Percentiles rank a stretch among this genome's conserved stretches.
phyloP scores from a whole-genome alignment of 2,113 vertebrate species.

The Panurus biarmicus region DNA sequence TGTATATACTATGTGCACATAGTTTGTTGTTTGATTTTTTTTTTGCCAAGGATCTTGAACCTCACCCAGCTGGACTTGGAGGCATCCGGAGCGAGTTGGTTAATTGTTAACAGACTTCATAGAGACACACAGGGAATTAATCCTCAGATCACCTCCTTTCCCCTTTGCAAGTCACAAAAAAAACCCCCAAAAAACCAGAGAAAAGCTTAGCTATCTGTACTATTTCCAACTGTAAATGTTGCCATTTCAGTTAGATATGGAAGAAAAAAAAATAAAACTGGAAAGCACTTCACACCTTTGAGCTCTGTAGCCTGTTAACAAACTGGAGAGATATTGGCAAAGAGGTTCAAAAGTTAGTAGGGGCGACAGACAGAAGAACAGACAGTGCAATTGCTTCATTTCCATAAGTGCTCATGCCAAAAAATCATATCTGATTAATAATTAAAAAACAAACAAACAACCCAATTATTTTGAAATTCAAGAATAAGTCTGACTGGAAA shows the following conservation, averaged over 20 bases:
- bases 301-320: conserved; percentile 21
- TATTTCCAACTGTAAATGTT: neutral
- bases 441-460: neutral
- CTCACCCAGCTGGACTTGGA: conserved; percentile 7
- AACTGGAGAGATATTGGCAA: conserved; percentile 16
- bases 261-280: neutral
- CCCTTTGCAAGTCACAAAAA: neutral
- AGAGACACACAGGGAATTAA: neutral
- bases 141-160: conserved; percentile 7
- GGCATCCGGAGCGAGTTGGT: neutral
- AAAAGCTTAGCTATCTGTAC: neutral
- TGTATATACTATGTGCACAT: neutral
- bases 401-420: neutral
- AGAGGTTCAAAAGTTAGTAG: conserved; percentile 35
- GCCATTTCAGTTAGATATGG: neutral
- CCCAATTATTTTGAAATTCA: neutral
- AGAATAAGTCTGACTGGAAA: neutral
- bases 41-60: neutral
- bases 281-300: conserved; percentile 21
- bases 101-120: conserved; percentile 21
- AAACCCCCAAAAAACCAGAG: neutral
- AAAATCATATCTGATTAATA: conserved; percentile 19
- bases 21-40: neutral
- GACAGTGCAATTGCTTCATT: conserved; percentile 21
- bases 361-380: conserved; percentile 40